Evolutionary conservation across 2,113 vertebrate species (phyloP).

Genomic region (Daubentonia madagascariensis): DNA sequence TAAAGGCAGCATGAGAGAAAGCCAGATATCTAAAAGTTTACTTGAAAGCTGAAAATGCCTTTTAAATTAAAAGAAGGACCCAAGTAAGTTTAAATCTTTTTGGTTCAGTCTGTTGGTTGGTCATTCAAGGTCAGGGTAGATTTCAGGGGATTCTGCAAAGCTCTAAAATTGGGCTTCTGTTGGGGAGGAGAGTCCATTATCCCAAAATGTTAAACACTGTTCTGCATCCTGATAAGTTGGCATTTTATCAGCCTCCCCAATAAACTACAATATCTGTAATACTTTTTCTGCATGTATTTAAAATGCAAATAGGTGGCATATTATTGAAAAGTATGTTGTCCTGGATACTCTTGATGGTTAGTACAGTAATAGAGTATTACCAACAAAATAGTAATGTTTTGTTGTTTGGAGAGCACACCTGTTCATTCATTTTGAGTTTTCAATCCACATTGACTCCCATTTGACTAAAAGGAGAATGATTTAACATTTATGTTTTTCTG

Average conservation of each 20-base stretch:
- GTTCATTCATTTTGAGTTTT: background rate
- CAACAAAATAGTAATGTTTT: fast-evolving
- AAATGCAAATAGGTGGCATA: background rate
- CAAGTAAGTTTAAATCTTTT: background rate
- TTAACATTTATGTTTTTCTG: background rate
- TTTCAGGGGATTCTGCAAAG: background rate
- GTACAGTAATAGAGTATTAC: background rate
- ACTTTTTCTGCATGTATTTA: too few relatives aligned
- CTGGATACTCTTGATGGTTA: fast-evolving
- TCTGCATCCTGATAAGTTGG: fast-evolving
- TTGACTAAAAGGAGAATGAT: background rate
- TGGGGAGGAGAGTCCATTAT: background rate
- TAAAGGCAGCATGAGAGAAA: background rate
- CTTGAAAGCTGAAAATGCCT: background rate
- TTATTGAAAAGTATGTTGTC: background rate
- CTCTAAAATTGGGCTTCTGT: background rate
- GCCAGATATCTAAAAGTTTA: background rate
- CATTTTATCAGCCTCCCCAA: background rate
- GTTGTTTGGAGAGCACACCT: background rate
- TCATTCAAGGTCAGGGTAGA: background rate
- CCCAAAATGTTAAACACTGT: background rate
- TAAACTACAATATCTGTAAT: background rate
- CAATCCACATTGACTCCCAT: background rate
- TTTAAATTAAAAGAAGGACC: background rate
- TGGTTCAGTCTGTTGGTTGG: background rate